Evolutionary conservation across 2,797 vertebrate species (phyloP).

Genomic region (Leptatherina wallacei): DNA sequence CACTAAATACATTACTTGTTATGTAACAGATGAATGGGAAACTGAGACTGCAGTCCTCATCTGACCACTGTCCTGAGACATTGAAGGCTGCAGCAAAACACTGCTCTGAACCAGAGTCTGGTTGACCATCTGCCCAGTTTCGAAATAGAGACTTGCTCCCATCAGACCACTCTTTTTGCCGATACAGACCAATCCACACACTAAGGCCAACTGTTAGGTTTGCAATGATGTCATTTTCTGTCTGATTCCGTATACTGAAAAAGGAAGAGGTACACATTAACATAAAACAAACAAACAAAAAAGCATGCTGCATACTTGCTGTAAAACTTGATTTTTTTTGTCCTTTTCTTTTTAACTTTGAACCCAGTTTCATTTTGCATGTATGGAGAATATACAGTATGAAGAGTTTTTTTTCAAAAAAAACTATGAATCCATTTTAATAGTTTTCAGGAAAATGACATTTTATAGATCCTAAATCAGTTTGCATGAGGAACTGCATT

Average conservation of each 20-base stretch:
- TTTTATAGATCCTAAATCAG: too few relatives aligned
- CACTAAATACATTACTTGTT: conserved; percentile 32
- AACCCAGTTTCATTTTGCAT: too few relatives aligned
- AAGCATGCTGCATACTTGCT: too few relatives aligned
- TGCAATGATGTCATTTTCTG: conserved; percentile 29
- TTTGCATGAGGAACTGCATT: too few relatives aligned
- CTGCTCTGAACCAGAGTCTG: accelerated
- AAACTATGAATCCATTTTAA: too few relatives aligned
- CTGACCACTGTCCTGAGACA: conserved; percentile 41
- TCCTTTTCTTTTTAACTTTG: too few relatives aligned
- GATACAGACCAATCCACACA: conserved; percentile 54
- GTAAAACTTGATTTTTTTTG: too few relatives aligned
- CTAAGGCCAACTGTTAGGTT: accelerated
- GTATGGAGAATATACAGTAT: too few relatives aligned
- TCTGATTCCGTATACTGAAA: conserved; percentile 36
- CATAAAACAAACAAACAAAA: neutral
- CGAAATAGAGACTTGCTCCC: conserved; percentile 38
- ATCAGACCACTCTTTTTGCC: conserved; percentile 49
- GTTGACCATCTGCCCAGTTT: conserved; percentile 4
- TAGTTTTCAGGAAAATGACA: too few relatives aligned
- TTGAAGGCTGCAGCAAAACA: conserved; percentile 23
- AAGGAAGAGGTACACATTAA: neutral
- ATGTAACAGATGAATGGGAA: conserved; percentile 47
- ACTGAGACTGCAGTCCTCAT: conserved; percentile 13
- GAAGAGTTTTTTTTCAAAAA: too few relatives aligned